Conservation (phyloP, 2,113 vertebrate species). For the Pristiophorus japonicus region DNA sequence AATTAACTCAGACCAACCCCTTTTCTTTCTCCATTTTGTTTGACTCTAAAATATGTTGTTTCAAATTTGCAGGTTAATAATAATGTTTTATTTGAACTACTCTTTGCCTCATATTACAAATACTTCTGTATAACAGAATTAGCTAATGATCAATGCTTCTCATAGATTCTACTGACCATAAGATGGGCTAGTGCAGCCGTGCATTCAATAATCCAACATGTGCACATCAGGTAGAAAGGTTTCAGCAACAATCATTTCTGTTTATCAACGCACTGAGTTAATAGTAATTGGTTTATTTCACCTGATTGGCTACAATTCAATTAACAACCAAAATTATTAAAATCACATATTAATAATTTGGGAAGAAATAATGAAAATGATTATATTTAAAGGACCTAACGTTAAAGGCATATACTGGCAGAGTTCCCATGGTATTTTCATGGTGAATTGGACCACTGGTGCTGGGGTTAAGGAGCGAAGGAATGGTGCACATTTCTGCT, state of each 20-base stretch:
- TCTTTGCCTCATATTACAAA: background rate
- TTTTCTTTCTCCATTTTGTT: background rate
- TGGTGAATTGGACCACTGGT: background rate
- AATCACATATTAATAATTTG: background rate
- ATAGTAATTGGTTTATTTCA: background rate
- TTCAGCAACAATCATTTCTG: background rate
- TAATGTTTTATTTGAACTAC: background rate
- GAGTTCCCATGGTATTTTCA: background rate
- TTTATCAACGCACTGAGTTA: background rate
- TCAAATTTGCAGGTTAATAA: background rate
- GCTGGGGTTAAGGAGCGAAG: background rate
- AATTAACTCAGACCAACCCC: background rate
- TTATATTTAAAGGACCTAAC: background rate
- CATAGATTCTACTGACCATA: too few species aligned
- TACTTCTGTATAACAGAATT: background rate
- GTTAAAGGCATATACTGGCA: background rate
- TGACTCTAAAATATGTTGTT: background rate
- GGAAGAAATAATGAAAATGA: background rate
- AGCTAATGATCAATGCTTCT: background rate
- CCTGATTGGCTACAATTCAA: background rate
- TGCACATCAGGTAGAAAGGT: background rate
- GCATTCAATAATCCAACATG: background rate
- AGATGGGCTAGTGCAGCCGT: background rate
- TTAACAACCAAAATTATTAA: background rate
- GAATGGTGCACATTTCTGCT: background rate